Percentiles rank a stretch among this genome's conserved stretches.
Evolutionary conservation across 2,113 vertebrate genomes (phyloP).

Genomic region (Leptodactylus fuscus): DNA sequence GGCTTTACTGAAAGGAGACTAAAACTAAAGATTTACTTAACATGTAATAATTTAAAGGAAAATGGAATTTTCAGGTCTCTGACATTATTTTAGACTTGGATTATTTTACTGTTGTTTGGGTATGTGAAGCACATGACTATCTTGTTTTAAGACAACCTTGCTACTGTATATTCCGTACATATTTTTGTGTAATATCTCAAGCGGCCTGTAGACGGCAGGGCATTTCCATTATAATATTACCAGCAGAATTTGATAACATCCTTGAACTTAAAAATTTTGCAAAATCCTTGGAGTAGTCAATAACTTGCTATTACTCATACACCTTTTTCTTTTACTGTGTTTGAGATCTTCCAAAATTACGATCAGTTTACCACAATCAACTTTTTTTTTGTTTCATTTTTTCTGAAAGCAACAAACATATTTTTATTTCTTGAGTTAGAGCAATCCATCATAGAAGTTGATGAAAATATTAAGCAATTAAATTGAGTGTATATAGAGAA

Average conservation of each 20-base stretch:
- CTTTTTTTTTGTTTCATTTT: too few species aligned
- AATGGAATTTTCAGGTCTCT: too few species aligned
- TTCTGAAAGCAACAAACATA: too few species aligned
- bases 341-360: too few species aligned
- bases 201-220: background rate
- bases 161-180: background rate
- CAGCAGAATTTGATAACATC: background rate
- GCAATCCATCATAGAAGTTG: background rate
- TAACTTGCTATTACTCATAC: background rate
- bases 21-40: too few species aligned
- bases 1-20: too few species aligned
- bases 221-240: background rate
- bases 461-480: constrained; percentile 25
- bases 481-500: constrained; percentile 33
- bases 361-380: too few species aligned
- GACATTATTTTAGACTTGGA: too few species aligned
- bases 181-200: background rate
- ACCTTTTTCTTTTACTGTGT: background rate
- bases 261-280: background rate
- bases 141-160: background rate
- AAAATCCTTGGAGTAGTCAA: background rate
- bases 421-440: background rate
- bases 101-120: too few species aligned
- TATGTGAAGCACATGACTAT: background rate
- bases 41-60: too few species aligned